These are phyloP conservation scores for Mesorhabditis spiculigera DNA, from an alignment of 2,888 invertebrate species.

Conservation along the genomic window DNA sequence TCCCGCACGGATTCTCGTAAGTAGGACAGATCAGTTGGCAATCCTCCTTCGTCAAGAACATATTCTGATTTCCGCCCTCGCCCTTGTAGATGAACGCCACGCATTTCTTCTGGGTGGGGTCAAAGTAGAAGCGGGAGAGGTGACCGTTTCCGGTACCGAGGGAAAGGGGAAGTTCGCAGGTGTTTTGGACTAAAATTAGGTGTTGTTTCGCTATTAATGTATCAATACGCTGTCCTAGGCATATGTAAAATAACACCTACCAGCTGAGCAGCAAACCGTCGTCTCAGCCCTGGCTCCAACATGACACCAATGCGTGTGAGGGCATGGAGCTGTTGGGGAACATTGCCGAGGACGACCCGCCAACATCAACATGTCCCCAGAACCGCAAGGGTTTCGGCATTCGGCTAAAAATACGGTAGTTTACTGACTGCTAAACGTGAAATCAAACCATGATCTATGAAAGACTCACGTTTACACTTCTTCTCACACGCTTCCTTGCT, in stretches of 20 bases:
- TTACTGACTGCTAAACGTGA: not conserved
- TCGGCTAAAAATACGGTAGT: constrained; percentile 26
- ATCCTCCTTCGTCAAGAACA: constrained; percentile 54
- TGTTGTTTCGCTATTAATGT: constrained; percentile 8
- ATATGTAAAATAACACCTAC: constrained; percentile 15
- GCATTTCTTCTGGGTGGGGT: constrained; percentile 36
- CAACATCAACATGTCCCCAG: constrained; percentile 43
- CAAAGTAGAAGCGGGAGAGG: constrained; percentile 38
- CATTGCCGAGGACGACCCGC: constrained; percentile 45
- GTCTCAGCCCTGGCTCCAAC: constrained; percentile 50
- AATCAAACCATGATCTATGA: not conserved
- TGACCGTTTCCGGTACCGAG: constrained; percentile 45
- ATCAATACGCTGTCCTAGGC: not conserved
- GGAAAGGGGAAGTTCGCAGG: constrained; percentile 39
- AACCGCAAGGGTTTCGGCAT: constrained; percentile 53
- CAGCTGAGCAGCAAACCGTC: constrained; percentile 55
- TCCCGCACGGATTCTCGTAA: constrained; percentile 52
- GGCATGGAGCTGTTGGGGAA: constrained; percentile 36
- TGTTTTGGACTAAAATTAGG: constrained; percentile 31
- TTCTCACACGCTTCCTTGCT: constrained; percentile 52
- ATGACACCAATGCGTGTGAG: constrained; percentile 50
- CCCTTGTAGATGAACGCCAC: constrained; percentile 54
- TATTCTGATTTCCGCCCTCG: constrained; percentile 56
- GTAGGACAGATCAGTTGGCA: constrained; percentile 51
- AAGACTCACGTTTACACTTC: constrained; percentile 34